phyloP scores from a whole-genome alignment of 1,140 invertebrate species.

The Mycetomoellerius zeteki region DNA sequence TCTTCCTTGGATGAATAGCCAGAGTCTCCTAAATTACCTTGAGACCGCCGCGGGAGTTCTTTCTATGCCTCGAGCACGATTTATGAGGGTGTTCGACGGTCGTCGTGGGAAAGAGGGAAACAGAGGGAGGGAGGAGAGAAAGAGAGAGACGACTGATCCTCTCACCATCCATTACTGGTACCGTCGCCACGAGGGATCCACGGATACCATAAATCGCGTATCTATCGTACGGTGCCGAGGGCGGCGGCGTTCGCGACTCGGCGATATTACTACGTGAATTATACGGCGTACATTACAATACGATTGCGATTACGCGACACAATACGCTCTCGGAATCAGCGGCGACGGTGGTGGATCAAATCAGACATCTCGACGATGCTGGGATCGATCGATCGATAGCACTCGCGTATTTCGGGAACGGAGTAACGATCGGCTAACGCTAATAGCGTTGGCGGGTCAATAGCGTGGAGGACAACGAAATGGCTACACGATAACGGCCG shows the following conservation, averaged over 20 bases:
- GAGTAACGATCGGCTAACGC: conserved; percentile 18
- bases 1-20: neutral
- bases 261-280: conserved; percentile 48
- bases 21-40: conserved; percentile 39
- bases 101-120: neutral
- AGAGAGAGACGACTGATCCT: conserved; percentile 28
- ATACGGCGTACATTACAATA: conserved; percentile 48
- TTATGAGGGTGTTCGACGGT: conserved; percentile 29
- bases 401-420: conserved; percentile 5
- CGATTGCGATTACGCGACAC: conserved; percentile 50
- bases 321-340: conserved; percentile 26
- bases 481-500: neutral
- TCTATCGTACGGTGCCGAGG: conserved; percentile 23
- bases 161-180: conserved; percentile 44
- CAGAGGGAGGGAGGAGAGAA: neutral
- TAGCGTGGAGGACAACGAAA: conserved; percentile 46
- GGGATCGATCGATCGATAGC: conserved; percentile 10
- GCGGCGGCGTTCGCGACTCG: conserved; percentile 16
- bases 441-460: conserved; percentile 29
- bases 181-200: conserved; percentile 52
- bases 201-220: conserved; percentile 53
- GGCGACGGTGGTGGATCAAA: neutral
- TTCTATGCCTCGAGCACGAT: conserved; percentile 35
- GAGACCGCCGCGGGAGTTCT: conserved; percentile 46
- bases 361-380: conserved; percentile 12